Evolutionary conservation across 2,113 vertebrate genomes (phyloP), one percentile per base, ranked within the genome.

Genomic region (Nicator chloris): DNA sequence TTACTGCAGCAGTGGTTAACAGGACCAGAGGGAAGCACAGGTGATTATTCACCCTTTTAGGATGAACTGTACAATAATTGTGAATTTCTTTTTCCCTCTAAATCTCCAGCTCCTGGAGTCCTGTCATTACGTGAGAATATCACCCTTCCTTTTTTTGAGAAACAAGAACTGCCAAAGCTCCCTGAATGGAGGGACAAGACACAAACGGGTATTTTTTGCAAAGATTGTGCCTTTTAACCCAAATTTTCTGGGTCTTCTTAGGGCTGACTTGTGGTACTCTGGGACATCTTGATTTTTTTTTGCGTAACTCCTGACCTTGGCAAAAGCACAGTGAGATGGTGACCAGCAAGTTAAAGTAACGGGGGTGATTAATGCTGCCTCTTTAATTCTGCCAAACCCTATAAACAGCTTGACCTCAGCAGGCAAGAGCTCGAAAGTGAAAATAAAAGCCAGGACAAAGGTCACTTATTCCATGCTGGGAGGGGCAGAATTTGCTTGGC

Each of bases 101-200:
- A 69, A 76, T 79, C 87, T 79, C 66, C 87, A 60, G 47, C 76
- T 96, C 86, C 42, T 0, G 0, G 54, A 63, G 63, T 54, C 44
- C 78, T 72, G 53, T 23, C 12, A 1, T 86, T 70, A 51, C 84
- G 51, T 40, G 82, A 93, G 85, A 93, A 40, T 3, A 21, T 8
- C 9, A 0, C n/a, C 59, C 93, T 97, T 97, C 94, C 94, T 88
- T 95, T 89, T 96, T 96, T 85, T 77, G 68, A 90, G 91, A 97
- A 96, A 96, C 92, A 93, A 95, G 95, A 96, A 97, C 93, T 94
- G 75, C 64, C 30, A 27, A 54, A 59, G 6, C 63, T 70, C 66
- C 86, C 90, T 2, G 0, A 86, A 79, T 9, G n/a, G 79, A 83
- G 26, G 73, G 79, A 65, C 37, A 51, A 53, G 66, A 37, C 6